Conservation (phyloP, 1,140 invertebrate species). For the Scaptomyza montana region DNA sequence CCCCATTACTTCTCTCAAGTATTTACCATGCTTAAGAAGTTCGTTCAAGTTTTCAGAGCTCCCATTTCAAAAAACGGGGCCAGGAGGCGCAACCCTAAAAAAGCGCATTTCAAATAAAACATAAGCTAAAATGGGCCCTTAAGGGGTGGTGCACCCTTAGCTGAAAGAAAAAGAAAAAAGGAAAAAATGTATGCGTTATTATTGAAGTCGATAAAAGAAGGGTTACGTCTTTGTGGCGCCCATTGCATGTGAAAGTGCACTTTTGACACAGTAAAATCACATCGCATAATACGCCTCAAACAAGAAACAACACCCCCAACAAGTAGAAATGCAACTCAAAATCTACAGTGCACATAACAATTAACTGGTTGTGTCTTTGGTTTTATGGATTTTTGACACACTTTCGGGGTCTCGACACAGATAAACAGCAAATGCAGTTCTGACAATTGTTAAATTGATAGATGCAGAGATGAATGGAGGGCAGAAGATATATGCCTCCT, state of each 20-base stretch:
- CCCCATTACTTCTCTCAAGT: slow-evolving; percentile 16
- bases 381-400: slow-evolving; percentile 43
- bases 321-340: slow-evolving; percentile 5
- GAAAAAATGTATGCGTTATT: slow-evolving; percentile 38
- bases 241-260: slow-evolving; percentile 55
- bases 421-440: slow-evolving; percentile 4
- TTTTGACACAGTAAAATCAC: slow-evolving; percentile 56
- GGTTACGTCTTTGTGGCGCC: slow-evolving; percentile 14
- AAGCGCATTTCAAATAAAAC: slow-evolving; percentile 40
- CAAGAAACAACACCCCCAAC: slow-evolving; percentile 2
- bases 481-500: not conserved
- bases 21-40: slow-evolving; percentile 30
- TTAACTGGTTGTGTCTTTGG: slow-evolving; percentile 11
- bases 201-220: slow-evolving; percentile 50
- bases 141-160: slow-evolving; percentile 14
- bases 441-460: slow-evolving; percentile 43
- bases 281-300: not conserved
- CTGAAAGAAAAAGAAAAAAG: not conserved
- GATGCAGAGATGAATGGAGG: not conserved
- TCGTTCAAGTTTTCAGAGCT: slow-evolving; percentile 33
- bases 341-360: not conserved
- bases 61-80: slow-evolving; percentile 40
- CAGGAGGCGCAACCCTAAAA: slow-evolving; percentile 64
- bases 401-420: slow-evolving; percentile 51
- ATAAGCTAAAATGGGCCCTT: slow-evolving; percentile 58